These are phyloP conservation scores for Sebastes itinus DNA, from an alignment of 2,797 vertebrate genomes.

Conservation along the genomic window DNA sequence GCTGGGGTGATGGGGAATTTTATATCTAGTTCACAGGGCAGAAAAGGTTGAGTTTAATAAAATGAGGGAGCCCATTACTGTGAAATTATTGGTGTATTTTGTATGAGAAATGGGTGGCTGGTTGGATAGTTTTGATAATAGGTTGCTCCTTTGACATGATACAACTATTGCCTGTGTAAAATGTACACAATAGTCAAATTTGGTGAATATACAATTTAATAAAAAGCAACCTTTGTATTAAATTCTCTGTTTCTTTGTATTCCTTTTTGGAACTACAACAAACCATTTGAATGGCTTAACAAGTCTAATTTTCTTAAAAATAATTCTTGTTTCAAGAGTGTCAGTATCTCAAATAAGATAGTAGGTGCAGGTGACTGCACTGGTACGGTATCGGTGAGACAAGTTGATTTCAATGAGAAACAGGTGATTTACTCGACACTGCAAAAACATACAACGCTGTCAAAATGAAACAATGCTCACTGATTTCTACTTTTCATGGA, in stretches of 20 bases:
- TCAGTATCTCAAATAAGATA: not conserved
- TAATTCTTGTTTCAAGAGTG: not conserved
- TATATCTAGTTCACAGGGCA: slow-evolving; percentile 6
- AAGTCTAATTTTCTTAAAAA: not conserved
- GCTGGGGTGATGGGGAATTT: not conserved
- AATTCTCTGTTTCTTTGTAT: slow-evolving; percentile 30
- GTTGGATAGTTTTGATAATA: not conserved
- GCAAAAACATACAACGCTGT: not conserved
- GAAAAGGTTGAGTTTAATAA: not conserved
- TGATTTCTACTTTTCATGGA: not conserved
- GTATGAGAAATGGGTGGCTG: not conserved
- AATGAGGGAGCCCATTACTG: not conserved
- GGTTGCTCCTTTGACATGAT: not conserved
- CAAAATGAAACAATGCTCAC: not conserved
- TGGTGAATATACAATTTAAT: slow-evolving; percentile 41
- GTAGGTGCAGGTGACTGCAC: not conserved
- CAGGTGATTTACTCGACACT: not conserved
- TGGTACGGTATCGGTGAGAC: not conserved
- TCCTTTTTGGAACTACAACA: not conserved
- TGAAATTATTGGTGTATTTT: slow-evolving; percentile 35
- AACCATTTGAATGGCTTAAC: not conserved
- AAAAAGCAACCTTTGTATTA: slow-evolving; percentile 46
- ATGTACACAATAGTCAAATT: slow-evolving; percentile 19
- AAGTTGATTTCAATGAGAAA: not conserved
- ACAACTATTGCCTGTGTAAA: slow-evolving; percentile 21